Evolutionary conservation across 2,113 vertebrate genomes (phyloP).

Genomic region (Oncorhynchus mykiss): DNA sequence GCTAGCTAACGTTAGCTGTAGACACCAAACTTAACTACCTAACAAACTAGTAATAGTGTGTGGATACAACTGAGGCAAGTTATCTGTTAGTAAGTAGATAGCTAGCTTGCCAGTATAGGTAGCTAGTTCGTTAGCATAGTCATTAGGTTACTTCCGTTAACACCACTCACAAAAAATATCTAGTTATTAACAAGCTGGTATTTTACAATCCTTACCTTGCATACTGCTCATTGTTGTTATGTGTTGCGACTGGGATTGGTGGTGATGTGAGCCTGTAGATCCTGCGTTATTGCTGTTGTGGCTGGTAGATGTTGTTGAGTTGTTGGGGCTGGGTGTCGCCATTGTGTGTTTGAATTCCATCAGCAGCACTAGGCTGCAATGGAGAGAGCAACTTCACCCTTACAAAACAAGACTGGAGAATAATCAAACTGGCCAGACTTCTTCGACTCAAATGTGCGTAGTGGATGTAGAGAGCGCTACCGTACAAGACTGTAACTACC

Average conservation of each 20-base stretch:
- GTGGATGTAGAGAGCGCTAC: not conserved
- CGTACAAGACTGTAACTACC: not conserved
- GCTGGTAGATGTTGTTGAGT: conserved; percentile 69
- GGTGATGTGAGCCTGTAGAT: conserved; percentile 57
- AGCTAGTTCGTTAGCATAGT: not conserved
- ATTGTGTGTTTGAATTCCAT: conserved; percentile 82
- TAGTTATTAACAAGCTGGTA: not conserved
- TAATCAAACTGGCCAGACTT: conserved; percentile 1
- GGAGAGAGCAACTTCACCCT: conserved; percentile 76
- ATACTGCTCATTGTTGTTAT: conserved; percentile 84
- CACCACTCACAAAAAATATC: not conserved
- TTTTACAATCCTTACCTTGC: conserved; percentile 79
- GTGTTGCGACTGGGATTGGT: conserved; percentile 64
- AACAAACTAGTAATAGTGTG: too few species aligned
- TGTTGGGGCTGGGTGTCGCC: conserved; percentile 84
- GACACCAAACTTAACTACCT: not conserved
- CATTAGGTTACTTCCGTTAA: too few species aligned
- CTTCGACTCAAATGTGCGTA: not conserved
- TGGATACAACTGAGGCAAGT: too few species aligned
- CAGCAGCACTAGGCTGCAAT: conserved; percentile 80
- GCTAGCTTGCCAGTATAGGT: not conserved
- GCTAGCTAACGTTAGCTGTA: not conserved
- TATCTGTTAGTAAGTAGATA: too few species aligned
- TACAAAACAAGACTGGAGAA: conserved; percentile 43
- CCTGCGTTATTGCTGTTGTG: conserved; percentile 55